Percentiles rank a stretch among this genome's conserved stretches.
Evolutionary conservation across 2,797 vertebrate genomes (phyloP).

Genomic region (Cryptoprocta ferox): DNA sequence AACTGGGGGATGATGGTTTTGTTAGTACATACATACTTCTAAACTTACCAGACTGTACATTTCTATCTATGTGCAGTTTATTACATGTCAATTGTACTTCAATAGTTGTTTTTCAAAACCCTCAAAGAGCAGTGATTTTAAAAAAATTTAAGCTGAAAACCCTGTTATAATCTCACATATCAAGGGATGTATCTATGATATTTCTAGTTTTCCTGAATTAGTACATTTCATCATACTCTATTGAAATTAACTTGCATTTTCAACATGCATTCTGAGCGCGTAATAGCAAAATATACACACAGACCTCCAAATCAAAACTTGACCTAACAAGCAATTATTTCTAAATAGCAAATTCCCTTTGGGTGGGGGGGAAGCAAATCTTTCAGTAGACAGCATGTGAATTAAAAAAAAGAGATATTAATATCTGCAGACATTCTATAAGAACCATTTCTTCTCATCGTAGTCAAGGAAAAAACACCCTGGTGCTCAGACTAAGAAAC

Average conservation of each 20-base stretch:
- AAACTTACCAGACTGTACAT: neutral
- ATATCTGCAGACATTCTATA: neutral
- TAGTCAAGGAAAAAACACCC: neutral
- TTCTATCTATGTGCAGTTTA: neutral
- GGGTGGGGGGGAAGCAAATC: neutral
- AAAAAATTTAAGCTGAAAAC: neutral
- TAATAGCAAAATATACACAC: conserved; percentile 12
- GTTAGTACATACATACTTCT: neutral
- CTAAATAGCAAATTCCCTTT: neutral
- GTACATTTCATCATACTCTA: neutral
- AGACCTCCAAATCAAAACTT: neutral
- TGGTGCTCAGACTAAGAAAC: conserved; percentile 5
- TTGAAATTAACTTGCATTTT: neutral
- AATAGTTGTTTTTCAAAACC: conserved; percentile 26
- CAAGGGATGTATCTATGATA: neutral
- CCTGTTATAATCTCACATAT: neutral
- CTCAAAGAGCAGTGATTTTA: neutral
- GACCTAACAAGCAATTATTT: neutral
- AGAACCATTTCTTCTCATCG: neutral
- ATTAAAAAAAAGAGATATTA: neutral
- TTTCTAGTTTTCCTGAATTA: neutral
- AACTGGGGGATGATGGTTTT: neutral
- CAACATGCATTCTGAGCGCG: neutral
- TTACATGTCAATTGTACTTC: neutral
- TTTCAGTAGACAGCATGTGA: neutral